Conservation (phyloP, 2,113 vertebrate species). For the Helogale parvula region DNA sequence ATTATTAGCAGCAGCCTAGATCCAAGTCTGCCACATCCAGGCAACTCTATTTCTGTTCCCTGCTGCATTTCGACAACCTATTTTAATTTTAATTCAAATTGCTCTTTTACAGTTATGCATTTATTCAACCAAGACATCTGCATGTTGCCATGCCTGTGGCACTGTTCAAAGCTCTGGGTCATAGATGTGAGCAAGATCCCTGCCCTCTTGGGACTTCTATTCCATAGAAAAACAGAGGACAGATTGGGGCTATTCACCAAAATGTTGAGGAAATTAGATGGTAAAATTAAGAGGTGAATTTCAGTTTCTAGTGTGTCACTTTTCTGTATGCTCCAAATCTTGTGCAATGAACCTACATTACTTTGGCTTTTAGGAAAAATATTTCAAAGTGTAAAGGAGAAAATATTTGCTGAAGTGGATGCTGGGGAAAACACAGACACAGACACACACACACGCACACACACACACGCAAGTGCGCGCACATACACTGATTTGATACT, state of each 20-base stretch:
- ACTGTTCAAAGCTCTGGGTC: not conserved
- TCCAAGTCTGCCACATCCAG: not conserved
- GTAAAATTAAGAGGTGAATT: not conserved
- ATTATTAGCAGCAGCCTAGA: not conserved
- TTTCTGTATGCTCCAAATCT: not conserved
- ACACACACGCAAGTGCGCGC: no score
- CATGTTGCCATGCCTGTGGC: accelerated
- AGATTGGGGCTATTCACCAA: not conserved
- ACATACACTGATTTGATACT: not conserved
- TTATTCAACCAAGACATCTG: not conserved
- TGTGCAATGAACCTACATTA: not conserved
- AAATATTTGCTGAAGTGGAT: not conserved
- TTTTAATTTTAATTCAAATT: not conserved
- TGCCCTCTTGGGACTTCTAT: not conserved
- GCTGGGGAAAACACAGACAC: not conserved
- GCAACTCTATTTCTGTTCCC: not conserved
- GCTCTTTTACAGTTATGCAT: not conserved
- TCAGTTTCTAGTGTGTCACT: not conserved
- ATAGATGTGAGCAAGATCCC: not conserved
- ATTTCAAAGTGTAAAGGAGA: not conserved
- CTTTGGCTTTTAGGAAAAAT: not conserved
- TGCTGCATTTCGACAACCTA: not conserved
- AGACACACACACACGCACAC: not conserved
- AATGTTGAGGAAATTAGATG: not conserved
- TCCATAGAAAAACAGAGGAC: not conserved